Evolutionary conservation across 2,888 invertebrate genomes (phyloP).

Genomic region (Isotomurus palustris): DNA sequence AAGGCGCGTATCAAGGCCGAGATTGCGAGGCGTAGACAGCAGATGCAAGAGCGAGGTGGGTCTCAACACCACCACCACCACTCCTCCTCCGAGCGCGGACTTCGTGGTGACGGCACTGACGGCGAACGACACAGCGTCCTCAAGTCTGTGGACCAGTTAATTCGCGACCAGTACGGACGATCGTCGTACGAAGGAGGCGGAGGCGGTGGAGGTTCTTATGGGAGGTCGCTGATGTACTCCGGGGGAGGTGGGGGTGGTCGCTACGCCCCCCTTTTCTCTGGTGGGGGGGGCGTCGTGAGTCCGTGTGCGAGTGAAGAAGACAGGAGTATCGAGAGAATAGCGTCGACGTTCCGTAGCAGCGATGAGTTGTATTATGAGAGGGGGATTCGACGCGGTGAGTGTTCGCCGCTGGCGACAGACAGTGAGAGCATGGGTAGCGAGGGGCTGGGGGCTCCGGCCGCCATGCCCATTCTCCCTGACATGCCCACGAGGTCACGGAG

Average conservation of each 20-base stretch:
- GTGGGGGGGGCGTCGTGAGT: slow-evolving; percentile 19
- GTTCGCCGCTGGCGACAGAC: slow-evolving; percentile 52
- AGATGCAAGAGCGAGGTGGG: slow-evolving; percentile 58
- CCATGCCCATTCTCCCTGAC: slow-evolving; percentile 58
- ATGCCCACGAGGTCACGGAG: slow-evolving; percentile 57
- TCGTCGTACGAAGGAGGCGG: not conserved
- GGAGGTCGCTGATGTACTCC: slow-evolving; percentile 27
- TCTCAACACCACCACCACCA: too few species aligned
- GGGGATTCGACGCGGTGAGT: slow-evolving; percentile 51
- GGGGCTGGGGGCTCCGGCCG: slow-evolving; percentile 50
- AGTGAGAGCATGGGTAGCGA: slow-evolving; percentile 49
- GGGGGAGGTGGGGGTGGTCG: slow-evolving; percentile 6
- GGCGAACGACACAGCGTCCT: slow-evolving; percentile 49
- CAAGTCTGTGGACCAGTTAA: slow-evolving; percentile 51
- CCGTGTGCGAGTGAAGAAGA: slow-evolving; percentile 51
- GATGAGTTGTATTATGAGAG: slow-evolving; percentile 52
- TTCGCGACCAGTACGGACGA: slow-evolving; percentile 47
- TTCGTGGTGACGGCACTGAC: slow-evolving; percentile 45
- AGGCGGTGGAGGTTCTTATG: not conserved
- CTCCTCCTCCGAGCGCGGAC: slow-evolving; percentile 53
- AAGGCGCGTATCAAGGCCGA: slow-evolving; percentile 59
- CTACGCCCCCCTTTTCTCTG: slow-evolving; percentile 19
- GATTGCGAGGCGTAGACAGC: slow-evolving; percentile 58
- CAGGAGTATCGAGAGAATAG: slow-evolving; percentile 53
- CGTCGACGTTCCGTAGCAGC: slow-evolving; percentile 52